Percentiles rank a stretch among this genome's conserved stretches.
phyloP scores from a whole-genome alignment of 2,888 invertebrate genomes.

The Glyphotaelius pellucidus region DNA sequence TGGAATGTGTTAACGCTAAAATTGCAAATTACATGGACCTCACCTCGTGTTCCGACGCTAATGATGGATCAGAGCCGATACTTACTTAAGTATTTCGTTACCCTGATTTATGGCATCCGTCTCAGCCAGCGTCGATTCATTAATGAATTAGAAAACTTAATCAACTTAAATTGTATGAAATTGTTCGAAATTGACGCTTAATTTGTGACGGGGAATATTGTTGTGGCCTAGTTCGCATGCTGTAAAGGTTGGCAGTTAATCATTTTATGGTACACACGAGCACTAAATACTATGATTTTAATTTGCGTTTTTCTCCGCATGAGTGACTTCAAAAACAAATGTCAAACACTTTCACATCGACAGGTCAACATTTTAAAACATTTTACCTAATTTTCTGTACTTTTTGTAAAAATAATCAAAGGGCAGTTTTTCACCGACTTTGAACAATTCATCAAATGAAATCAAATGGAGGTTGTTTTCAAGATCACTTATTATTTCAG shows the following conservation, averaged over 20 bases:
- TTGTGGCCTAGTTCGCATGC: not conserved
- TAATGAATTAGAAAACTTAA: slow-evolving; percentile 22
- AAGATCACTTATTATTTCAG: too few relatives aligned
- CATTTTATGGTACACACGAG: not conserved
- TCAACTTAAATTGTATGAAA: not conserved
- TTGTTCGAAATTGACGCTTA: not conserved
- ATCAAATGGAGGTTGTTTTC: too few relatives aligned
- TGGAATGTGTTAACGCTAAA: slow-evolving; percentile 57
- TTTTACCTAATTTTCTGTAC: too few relatives aligned
- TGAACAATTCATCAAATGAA: too few relatives aligned
- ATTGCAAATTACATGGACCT: slow-evolving; percentile 57
- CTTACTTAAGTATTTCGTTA: slow-evolving; percentile 50
- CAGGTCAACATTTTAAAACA: not conserved
- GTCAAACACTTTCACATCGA: not conserved
- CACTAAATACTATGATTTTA: not conserved
- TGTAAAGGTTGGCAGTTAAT: not conserved
- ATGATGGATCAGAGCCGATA: slow-evolving; percentile 27
- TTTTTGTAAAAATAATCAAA: too few relatives aligned
- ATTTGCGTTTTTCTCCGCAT: not conserved
- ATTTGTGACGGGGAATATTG: not conserved
- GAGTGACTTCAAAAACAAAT: not conserved
- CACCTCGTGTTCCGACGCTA: slow-evolving; percentile 45
- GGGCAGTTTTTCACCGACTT: too few relatives aligned
- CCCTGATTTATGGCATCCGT: slow-evolving; percentile 57
- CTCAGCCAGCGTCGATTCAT: slow-evolving; percentile 5